These are phyloP conservation scores for Hassar affinis DNA, from an alignment of 2,113 vertebrate genomes.

Conservation along the genomic window DNA sequence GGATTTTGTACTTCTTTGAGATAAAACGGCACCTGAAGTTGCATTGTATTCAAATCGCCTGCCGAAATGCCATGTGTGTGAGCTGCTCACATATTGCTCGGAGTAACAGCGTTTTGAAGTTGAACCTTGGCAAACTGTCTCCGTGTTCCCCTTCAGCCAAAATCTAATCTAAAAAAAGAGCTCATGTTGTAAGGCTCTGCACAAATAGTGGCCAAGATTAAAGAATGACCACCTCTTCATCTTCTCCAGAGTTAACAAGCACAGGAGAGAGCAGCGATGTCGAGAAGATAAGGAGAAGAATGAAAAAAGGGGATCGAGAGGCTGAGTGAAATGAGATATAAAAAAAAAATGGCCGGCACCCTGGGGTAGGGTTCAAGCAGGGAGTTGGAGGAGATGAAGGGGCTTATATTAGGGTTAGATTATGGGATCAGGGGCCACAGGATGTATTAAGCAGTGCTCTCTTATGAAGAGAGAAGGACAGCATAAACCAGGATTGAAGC, in stretches of 20 bases:
- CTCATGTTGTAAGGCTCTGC: constrained; percentile 6
- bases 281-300: background rate
- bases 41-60: background rate
- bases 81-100: background rate
- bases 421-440: constrained; percentile 44
- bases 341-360: background rate
- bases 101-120: constrained; percentile 9
- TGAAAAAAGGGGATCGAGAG: constrained; percentile 7
- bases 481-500: constrained; percentile 35
- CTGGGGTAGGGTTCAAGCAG: constrained; percentile 17
- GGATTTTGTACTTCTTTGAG: background rate
- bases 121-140: constrained; percentile 15
- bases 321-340: constrained; percentile 17
- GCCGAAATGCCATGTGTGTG: background rate
- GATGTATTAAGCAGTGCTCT: constrained; percentile 26
- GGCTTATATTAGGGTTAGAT: constrained; percentile 50
- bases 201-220: constrained; percentile 22
- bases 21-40: background rate
- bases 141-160: background rate
- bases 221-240: constrained; percentile 12
- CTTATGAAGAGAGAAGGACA: constrained; percentile 3
- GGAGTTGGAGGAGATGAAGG: constrained; percentile 33
- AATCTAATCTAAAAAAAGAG: constrained; percentile 3
- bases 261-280: background rate
- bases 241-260: constrained; percentile 14